Conservation (phyloP, 1,140 invertebrate genomes). For the Pachypeltis micranthus region DNA sequence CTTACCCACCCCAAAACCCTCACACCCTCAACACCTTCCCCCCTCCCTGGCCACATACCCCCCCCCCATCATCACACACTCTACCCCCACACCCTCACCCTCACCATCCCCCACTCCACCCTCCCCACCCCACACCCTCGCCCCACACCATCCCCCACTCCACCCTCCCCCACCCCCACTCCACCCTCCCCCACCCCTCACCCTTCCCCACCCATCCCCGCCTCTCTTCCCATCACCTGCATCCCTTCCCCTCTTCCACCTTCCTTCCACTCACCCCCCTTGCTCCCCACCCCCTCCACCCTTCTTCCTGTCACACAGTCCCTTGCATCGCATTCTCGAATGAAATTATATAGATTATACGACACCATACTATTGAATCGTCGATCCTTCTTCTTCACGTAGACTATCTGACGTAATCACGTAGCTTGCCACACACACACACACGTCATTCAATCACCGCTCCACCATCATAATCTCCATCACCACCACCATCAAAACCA, state of each 20-base stretch:
- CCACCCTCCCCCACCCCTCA: background rate
- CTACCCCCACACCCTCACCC: background rate
- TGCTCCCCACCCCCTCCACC: background rate
- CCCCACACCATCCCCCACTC: background rate
- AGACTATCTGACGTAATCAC: no score
- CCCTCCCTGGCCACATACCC: background rate
- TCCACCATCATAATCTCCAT: no score
- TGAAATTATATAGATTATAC: no score
- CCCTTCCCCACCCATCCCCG: background rate
- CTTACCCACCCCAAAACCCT: no score
- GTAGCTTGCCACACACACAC: no score
- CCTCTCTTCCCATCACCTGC: background rate
- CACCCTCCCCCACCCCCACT: background rate
- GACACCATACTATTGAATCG: no score
- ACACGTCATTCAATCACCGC: no score
- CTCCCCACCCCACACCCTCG: background rate
- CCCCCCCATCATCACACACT: background rate
- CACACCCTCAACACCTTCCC: background rate
- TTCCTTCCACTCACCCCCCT: no score
- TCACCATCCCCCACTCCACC: background rate
- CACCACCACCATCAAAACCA: no score
- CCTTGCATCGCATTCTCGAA: no score
- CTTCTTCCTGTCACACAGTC: no score
- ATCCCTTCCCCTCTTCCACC: background rate
- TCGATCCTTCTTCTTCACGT: no score